These are phyloP conservation scores for Malurus melanocephalus DNA, from an alignment of 2,113 vertebrate species.

Conservation along the genomic window DNA sequence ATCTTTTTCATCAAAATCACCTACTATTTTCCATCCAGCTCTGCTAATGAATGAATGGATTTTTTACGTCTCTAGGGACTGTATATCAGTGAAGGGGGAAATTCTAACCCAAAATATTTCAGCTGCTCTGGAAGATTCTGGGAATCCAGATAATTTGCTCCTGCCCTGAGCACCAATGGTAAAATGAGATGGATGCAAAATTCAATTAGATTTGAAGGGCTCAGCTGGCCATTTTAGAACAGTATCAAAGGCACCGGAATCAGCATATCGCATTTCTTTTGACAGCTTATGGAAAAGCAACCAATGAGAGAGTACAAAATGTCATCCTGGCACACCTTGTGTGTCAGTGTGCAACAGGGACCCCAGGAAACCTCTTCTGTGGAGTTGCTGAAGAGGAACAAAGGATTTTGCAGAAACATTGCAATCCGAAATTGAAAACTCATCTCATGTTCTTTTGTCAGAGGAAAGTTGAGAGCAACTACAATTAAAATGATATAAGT, in stretches of 20 bases:
- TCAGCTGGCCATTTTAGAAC: slow-evolving; percentile 57
- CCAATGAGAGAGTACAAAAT: slow-evolving; percentile 38
- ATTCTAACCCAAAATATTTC: slow-evolving; percentile 23
- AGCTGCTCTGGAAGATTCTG: slow-evolving; percentile 10
- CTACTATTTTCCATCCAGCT: neutral
- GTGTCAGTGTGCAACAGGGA: slow-evolving; percentile 7
- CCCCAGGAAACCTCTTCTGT: slow-evolving; percentile 25
- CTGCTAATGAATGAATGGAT: neutral
- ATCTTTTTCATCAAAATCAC: neutral
- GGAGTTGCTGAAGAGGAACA: slow-evolving; percentile 38
- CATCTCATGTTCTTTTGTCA: neutral
- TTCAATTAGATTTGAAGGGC: slow-evolving; percentile 47
- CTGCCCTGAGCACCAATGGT: neutral
- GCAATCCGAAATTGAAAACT: slow-evolving; percentile 32
- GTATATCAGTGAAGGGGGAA: neutral
- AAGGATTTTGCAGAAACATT: slow-evolving; percentile 34
- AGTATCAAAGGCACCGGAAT: slow-evolving; percentile 44
- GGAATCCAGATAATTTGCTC: slow-evolving; percentile 5
- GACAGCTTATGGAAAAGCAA: slow-evolving; percentile 23
- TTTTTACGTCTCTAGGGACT: neutral
- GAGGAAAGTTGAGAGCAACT: slow-evolving; percentile 9
- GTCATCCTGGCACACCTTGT: slow-evolving; percentile 25
- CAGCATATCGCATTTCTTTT: neutral
- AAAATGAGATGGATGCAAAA: slow-evolving; percentile 49
- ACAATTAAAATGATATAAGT: neutral